phyloP scores from a whole-genome alignment of 2,888 invertebrate genomes.

The Orgyia antiqua region DNA sequence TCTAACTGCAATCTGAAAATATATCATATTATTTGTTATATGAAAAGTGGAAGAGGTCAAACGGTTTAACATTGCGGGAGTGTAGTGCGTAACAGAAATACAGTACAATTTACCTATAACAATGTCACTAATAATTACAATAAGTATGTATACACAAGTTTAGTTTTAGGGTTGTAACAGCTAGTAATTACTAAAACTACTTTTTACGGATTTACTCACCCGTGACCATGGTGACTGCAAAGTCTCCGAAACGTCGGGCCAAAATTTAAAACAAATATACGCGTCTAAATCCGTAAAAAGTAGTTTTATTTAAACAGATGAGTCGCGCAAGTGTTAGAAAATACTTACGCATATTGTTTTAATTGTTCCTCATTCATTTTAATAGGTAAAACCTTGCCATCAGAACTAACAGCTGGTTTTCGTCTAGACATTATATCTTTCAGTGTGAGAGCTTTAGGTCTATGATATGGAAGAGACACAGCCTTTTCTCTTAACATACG shows the following conservation, averaged over 20 bases:
- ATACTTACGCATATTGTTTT: slow-evolving; percentile 80
- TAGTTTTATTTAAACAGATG: too few relatives aligned
- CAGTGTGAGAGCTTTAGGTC: slow-evolving; percentile 87
- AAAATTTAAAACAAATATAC: too few relatives aligned
- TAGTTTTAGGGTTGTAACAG: neutral
- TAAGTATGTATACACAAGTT: neutral
- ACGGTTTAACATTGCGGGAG: too few relatives aligned
- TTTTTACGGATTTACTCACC: too few relatives aligned
- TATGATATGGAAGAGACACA: slow-evolving; percentile 90
- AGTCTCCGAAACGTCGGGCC: too few relatives aligned
- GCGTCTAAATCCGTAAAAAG: too few relatives aligned
- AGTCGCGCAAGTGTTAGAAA: too few relatives aligned
- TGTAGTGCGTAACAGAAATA: too few relatives aligned
- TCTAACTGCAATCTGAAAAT: slow-evolving; percentile 79
- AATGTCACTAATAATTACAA: neutral
- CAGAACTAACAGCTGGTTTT: slow-evolving; percentile 48
- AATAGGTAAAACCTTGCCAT: slow-evolving; percentile 64
- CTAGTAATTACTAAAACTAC: too few relatives aligned
- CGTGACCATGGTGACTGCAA: too few relatives aligned
- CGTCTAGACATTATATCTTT: slow-evolving; percentile 84
- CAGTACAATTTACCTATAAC: too few relatives aligned
- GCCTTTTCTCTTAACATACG: slow-evolving; percentile 86
- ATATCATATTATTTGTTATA: neutral
- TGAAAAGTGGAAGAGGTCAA: too few relatives aligned
- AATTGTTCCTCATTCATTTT: slow-evolving; percentile 84